Evolutionary conservation across 2,888 invertebrate species (phyloP), one percentile per base, ranked within the genome.

Genomic region (Xanthorhoe designata): DNA sequence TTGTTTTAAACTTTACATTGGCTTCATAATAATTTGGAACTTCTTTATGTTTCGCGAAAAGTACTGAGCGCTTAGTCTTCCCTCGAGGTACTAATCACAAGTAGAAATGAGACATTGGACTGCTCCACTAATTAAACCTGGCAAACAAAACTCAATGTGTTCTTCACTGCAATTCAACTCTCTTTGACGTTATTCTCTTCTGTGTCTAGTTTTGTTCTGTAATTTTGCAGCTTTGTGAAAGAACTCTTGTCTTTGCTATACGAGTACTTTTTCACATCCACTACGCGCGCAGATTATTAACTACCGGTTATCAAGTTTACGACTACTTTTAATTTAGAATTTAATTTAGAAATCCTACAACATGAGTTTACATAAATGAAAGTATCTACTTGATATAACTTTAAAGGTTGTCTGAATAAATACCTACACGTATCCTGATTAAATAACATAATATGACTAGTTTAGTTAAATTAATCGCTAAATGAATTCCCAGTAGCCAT

Each of bases 181-280:
- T 45, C 57, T 62, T 67, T 59, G 62, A 35, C 19, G 19, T 45
- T n/a, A 50, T 24, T 47, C 32, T 51, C 32, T 55, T 62, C 35
- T 61, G 49, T 49, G 17, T 38, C 15, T 35, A 10, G 35, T 38
- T 50, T 61, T 15, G 49, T 53, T 54, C 53, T 59, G 58, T 53
- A 35, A 61, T 61, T 61, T 32, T 54, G 49, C 15, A 38, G 55
- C 50, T 55, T 61, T 61, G 61, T 61, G 53, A 50, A 50, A 24
- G 5, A 19, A 53, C 47, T 35, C 17, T 32, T 7, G 32, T 2
- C 7, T 32, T 32, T 32, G 32, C 32, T 24, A n/a, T n/a, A n/a
- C n/a, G 24, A 32, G 0, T 32, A 4, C 8, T 24, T 32, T 32
- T 52, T 17, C 17, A 49, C 9, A 18, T 18, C 7, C 19, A 42